Evolutionary conservation across 2,797 vertebrate genomes (phyloP).

Genomic region (Cercopithecus neglectus): DNA sequence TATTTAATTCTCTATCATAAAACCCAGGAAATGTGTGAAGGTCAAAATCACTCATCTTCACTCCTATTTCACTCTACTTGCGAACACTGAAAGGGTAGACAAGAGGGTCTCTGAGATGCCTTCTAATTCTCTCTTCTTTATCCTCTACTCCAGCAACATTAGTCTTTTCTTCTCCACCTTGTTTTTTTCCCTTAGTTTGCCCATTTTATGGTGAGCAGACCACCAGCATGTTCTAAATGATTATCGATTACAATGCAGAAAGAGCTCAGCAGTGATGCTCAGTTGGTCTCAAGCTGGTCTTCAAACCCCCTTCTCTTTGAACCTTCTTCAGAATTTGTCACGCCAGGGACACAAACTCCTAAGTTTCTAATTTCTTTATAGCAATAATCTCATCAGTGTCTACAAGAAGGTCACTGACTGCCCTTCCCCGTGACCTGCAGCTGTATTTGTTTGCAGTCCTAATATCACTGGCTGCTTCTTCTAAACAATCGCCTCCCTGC

Average conservation of each 20-base stretch:
- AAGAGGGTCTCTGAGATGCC: neutral
- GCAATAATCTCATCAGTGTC: neutral
- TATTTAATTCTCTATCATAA: neutral
- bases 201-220: neutral
- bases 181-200: neutral
- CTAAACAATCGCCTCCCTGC: neutral
- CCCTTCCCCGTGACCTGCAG: neutral
- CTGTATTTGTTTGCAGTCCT: conserved; percentile 2
- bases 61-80: neutral
- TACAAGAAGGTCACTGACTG: neutral
- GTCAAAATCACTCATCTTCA: neutral
- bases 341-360: neutral
- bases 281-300: neutral
- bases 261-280: neutral
- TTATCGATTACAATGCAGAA: conserved; percentile 9
- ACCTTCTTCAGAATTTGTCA: conserved; percentile 27
- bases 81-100: neutral
- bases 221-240: neutral
- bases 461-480: neutral
- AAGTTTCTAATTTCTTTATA: conserved; percentile 11
- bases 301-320: conserved; percentile 15
- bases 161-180: neutral
- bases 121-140: neutral
- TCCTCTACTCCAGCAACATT: neutral
- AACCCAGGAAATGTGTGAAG: neutral